These are phyloP conservation scores for Tyrophagus putrescentiae DNA, from an alignment of 1,140 invertebrate genomes.

Conservation along the genomic window DNA sequence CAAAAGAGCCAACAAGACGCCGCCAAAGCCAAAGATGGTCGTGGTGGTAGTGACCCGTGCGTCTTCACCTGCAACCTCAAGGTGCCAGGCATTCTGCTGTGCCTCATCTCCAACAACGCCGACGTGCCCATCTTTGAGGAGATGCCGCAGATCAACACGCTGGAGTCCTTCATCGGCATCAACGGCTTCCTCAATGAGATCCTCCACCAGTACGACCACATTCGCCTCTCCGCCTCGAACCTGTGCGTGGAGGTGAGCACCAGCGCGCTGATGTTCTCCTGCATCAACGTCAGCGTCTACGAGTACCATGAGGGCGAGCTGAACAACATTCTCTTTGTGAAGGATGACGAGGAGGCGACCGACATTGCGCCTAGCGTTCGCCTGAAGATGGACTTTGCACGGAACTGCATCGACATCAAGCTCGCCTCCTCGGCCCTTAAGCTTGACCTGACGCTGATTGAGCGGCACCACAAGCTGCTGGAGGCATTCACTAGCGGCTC, in stretches of 20 bases:
- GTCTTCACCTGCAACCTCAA: conserved; percentile 16
- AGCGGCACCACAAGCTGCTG: conserved; percentile 17
- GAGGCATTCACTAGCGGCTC: conserved; percentile 4
- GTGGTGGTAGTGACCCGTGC: not conserved
- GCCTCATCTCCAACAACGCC: conserved; percentile 10
- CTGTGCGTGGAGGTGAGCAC: conserved; percentile 14
- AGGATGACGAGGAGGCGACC: not conserved
- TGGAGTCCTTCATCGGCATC: conserved; percentile 13
- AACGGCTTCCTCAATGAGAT: conserved; percentile 16
- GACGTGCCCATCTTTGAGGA: not conserved
- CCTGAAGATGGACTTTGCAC: conserved; percentile 2
- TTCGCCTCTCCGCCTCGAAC: conserved; percentile 15
- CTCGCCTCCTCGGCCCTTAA: not conserved
- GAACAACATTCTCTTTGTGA: not conserved
- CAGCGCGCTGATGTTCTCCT: not conserved
- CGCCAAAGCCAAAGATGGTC: not conserved
- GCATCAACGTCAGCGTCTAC: conserved; percentile 16
- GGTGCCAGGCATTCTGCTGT: conserved; percentile 22
- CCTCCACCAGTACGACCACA: conserved; percentile 8
- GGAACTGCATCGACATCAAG: not conserved
- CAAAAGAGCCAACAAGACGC: not conserved
- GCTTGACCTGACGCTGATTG: conserved; percentile 21
- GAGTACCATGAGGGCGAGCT: conserved; percentile 8
- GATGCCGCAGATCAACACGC: conserved; percentile 1
- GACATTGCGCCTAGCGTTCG: not conserved